Evolutionary conservation across 1,140 invertebrate species (phyloP), one percentile per base, ranked within the genome.

Genomic region (Dinoponera quadriceps): DNA sequence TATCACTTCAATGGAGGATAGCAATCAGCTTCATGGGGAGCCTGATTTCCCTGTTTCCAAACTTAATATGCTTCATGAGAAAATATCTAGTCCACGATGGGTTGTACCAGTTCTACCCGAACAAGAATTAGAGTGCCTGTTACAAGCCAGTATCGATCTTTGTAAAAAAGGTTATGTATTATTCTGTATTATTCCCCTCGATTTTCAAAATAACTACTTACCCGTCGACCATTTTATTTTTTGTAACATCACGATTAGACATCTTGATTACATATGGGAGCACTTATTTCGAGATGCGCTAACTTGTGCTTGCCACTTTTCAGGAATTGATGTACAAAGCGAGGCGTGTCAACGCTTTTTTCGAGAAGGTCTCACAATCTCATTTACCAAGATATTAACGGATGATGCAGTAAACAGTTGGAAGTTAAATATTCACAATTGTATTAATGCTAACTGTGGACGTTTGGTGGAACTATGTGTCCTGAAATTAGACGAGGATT

Each of bases 401-500:
- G 98, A 99, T 95, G 98, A 99, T 93, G 98, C 98, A 63, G 98
- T 99, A 49, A 98, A 97, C 91, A 98, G 98, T 91, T 99, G 99
- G 99, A 99, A 99, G 94, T 96, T 97, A 91, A 99, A 99, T 93
- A 99, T 99, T 91, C 98, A 99, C 94, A 97, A 97, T 93, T 99
- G 98, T 94, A 99, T 99, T 88, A 96, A 98, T 90, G 96, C 97
- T 87, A 99, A 99, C 91, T 99, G 98, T 93, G 96, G 98, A 92
- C 97, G 97, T 92, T 95, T 99, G 72, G 96, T 99, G 69, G 98
- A 99, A 94, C 94, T 99, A 85, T 98, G 98, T 95, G 98, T 98
- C 75, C 94, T 97, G 25, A 98, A 98, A 94, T 95, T 99, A 92
- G 96, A 97, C 82, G 96, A 99, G 90, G 98, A 99, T 95, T 99